phyloP scores from a whole-genome alignment of 1,140 invertebrate genomes.

The Orius insidiosus region DNA sequence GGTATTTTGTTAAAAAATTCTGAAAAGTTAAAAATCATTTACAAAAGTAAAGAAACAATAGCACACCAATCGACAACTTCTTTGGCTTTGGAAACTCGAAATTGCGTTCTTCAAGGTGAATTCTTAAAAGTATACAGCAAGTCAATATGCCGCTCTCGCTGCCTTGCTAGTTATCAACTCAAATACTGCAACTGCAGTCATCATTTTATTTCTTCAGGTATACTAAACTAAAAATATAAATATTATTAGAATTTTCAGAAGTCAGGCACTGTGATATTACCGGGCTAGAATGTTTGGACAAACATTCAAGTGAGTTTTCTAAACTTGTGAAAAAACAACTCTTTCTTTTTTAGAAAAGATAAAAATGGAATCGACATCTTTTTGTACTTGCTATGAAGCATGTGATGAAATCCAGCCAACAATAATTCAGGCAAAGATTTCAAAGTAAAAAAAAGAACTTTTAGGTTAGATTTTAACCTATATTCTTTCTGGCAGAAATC shows the following conservation, averaged over 20 bases:
- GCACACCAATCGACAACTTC: conserved; percentile 2
- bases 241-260: conserved; percentile 2
- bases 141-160: not conserved
- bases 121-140: conserved; percentile 1
- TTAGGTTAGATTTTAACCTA: no score
- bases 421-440: no score
- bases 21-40: not conserved
- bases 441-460: no score
- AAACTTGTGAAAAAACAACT: no score
- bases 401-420: no score
- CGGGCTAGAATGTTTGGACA: conserved; percentile 9
- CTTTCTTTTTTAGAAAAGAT: no score
- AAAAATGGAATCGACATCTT: no score
- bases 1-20: not conserved
- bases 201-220: conserved; percentile 4
- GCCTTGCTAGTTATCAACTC: not conserved
- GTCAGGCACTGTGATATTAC: conserved; percentile 1
- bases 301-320: conserved; percentile 9
- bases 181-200: conserved; percentile 6
- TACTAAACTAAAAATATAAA: not conserved
- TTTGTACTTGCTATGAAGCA: no score
- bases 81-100: conserved; percentile 1
- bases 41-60: not conserved
- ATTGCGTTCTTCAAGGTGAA: conserved; percentile 4
- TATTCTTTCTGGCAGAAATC: no score